Conservation (phyloP, 2,797 vertebrate genomes). For the Silurus aristotelis region DNA sequence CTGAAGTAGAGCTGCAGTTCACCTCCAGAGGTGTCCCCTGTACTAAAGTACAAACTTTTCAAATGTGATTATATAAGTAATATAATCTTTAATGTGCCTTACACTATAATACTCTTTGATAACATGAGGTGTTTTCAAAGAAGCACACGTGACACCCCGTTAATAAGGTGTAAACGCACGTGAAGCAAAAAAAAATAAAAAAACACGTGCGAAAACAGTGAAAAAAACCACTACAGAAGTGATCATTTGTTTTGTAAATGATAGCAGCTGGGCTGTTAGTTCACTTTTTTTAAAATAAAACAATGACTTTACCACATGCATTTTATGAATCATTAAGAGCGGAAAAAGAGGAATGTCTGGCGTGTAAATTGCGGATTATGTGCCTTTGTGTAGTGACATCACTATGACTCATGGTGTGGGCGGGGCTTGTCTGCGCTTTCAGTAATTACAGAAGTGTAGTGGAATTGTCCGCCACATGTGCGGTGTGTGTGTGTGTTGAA, state of each 20-base stretch:
- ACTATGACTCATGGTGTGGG: conserved; percentile 12
- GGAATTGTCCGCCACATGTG: background rate
- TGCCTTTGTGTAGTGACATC: background rate
- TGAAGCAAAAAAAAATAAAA: background rate
- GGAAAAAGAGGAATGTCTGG: background rate
- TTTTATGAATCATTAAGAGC: background rate
- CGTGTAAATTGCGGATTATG: background rate
- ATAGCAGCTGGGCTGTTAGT: background rate
- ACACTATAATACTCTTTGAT: background rate
- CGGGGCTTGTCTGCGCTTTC: background rate
- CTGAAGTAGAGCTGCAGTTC: background rate
- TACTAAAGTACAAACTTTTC: background rate
- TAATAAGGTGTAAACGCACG: background rate
- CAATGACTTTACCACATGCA: background rate
- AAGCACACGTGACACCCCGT: background rate
- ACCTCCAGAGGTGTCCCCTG: background rate
- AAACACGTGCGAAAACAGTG: too few relatives aligned
- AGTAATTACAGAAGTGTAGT: background rate
- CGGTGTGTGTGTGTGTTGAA: background rate
- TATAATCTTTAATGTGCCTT: background rate
- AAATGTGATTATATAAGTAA: background rate
- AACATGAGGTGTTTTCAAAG: too few relatives aligned
- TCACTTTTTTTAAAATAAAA: background rate
- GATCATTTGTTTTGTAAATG: background rate
- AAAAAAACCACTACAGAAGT: too few relatives aligned